Conservation (phyloP, 2,888 invertebrate genomes). For the Lacanobia oleracea region DNA sequence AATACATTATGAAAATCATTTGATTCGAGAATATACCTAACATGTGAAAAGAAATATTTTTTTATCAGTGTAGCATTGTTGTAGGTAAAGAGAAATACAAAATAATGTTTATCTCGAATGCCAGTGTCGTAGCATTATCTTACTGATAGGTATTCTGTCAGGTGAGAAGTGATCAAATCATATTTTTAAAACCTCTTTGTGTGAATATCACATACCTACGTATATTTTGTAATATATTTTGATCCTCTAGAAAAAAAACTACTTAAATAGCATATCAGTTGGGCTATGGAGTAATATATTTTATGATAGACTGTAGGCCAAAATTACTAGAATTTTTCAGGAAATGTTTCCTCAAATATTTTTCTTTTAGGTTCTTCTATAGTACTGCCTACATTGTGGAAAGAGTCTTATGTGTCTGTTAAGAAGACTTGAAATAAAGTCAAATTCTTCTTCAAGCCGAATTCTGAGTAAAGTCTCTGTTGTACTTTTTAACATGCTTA, state of each 20-base stretch:
- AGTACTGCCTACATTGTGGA: background rate
- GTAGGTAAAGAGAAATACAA: conserved; percentile 37
- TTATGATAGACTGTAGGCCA: background rate
- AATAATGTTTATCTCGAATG: conserved; percentile 67
- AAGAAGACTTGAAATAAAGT: background rate
- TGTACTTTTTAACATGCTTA: background rate
- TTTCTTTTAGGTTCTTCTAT: background rate
- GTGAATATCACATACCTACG: background rate
- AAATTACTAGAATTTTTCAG: background rate
- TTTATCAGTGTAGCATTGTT: conserved; percentile 44
- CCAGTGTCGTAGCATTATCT: conserved; percentile 68
- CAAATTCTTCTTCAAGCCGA: accelerated
- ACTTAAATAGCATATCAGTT: no score
- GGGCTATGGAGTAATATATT: no score
- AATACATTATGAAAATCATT: conserved; percentile 28
- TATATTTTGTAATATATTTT: background rate
- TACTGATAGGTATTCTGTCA: conserved; percentile 73
- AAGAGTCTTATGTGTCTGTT: background rate
- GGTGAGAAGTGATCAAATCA: conserved; percentile 68
- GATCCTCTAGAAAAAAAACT: background rate
- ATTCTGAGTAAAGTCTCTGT: background rate
- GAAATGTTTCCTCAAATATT: background rate
- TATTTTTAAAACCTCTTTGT: conserved; percentile 10
- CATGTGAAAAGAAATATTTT: conserved; percentile 37
- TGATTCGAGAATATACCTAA: background rate